These are phyloP conservation scores for Aphidius colemani DNA, from an alignment of 2,888 invertebrate species.

Conservation along the genomic window DNA sequence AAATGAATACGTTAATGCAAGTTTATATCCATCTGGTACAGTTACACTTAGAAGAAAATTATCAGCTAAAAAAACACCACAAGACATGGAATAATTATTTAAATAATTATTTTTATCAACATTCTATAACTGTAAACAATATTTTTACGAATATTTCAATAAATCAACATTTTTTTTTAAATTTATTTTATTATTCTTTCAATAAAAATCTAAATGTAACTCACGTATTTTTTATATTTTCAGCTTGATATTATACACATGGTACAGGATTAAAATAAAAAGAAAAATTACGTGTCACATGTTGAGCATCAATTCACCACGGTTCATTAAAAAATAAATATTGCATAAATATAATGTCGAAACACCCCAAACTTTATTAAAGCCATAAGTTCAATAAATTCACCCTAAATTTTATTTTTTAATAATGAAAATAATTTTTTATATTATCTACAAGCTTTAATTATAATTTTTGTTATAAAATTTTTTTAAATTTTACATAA, in stretches of 20 bases:
- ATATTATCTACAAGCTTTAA: too few relatives aligned
- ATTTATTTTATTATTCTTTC: background rate
- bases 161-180: background rate
- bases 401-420: too few relatives aligned
- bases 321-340: conserved; percentile 32
- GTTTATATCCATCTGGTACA: conserved; percentile 41
- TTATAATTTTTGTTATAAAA: too few relatives aligned
- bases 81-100: conserved; percentile 20
- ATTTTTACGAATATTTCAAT: background rate
- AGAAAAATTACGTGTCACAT: conserved; percentile 26
- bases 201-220: conserved; percentile 24
- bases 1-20: conserved; percentile 41
- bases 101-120: conserved; percentile 31
- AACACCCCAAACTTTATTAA: conserved; percentile 16
- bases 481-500: too few relatives aligned
- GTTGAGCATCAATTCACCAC: conserved; percentile 38
- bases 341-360: conserved; percentile 2
- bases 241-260: background rate
- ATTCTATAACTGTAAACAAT: conserved; percentile 38
- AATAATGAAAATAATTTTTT: too few relatives aligned
- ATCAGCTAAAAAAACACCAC: conserved; percentile 26
- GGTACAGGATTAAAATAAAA: too few relatives aligned
- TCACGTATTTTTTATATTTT: conserved; percentile 25
- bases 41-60: conserved; percentile 41
- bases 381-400: background rate